Evolutionary conservation across 2,888 invertebrate species (phyloP).

Genomic region (Carpatolechia fugitivella): DNA sequence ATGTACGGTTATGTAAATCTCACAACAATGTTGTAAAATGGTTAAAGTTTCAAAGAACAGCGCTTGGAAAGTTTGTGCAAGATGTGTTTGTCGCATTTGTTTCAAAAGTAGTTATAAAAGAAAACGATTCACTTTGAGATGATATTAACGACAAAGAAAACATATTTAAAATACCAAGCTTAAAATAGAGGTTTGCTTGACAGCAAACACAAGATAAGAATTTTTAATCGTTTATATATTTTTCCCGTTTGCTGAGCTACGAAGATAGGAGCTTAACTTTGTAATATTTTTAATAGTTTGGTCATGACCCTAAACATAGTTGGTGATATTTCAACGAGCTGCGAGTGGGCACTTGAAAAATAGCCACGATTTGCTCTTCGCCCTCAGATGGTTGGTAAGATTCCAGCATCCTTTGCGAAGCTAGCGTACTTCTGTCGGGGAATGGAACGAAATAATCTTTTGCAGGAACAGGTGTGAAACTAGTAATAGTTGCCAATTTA

Average conservation of each 20-base stretch:
- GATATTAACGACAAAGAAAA: no score
- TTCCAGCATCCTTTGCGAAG: neutral
- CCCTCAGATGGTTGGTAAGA: slow-evolving; percentile 11
- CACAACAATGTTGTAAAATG: slow-evolving; percentile 3
- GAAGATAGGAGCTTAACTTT: neutral
- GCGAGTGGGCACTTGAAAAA: slow-evolving; percentile 35
- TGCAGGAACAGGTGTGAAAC: slow-evolving; percentile 4
- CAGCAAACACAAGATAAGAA: neutral
- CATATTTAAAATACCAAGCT: no score
- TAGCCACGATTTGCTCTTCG: slow-evolving; percentile 39
- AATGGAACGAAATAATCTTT: slow-evolving; percentile 4
- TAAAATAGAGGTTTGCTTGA: neutral
- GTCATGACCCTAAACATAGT: slow-evolving; percentile 15
- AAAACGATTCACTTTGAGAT: neutral
- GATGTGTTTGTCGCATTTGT: neutral
- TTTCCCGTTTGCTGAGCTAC: neutral
- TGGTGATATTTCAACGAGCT: slow-evolving; percentile 28
- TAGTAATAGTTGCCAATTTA: no score
- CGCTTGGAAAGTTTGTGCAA: neutral
- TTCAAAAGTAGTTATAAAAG: neutral
- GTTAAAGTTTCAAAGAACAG: slow-evolving; percentile 1
- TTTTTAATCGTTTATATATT: neutral
- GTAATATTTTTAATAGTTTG: slow-evolving; percentile 14
- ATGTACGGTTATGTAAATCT: neutral
- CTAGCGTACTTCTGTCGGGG: slow-evolving; percentile 1